Conservation (phyloP, 2,797 vertebrate species). For the Picus viridis region DNA sequence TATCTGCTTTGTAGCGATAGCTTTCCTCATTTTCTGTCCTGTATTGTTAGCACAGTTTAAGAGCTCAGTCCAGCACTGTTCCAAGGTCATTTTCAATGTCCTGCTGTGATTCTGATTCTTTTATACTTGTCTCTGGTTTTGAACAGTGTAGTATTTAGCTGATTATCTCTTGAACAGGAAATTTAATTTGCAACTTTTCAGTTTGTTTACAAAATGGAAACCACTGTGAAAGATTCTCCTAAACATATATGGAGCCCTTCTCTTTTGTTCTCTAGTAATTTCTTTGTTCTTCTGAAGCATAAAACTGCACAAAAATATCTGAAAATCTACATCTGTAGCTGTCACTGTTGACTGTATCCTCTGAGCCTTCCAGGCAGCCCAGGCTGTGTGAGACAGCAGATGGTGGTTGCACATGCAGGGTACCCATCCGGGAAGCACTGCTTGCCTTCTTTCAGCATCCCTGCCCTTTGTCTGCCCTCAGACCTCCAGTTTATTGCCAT, state of each 20-base stretch:
- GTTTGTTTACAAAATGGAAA: slow-evolving; percentile 34
- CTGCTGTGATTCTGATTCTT: slow-evolving; percentile 68
- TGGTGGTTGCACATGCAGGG: neutral
- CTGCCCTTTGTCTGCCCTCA: neutral
- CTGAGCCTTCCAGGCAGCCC: neutral
- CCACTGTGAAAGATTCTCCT: slow-evolving; percentile 21
- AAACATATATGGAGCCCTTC: slow-evolving; percentile 13
- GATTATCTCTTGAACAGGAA: slow-evolving; percentile 62
- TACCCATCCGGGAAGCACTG: neutral
- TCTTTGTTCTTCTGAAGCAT: neutral
- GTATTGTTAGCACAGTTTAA: slow-evolving; percentile 35
- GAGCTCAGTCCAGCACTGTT: slow-evolving; percentile 54
- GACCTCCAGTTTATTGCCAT: neutral
- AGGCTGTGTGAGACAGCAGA: neutral
- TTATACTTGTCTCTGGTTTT: slow-evolving; percentile 65
- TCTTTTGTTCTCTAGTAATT: slow-evolving; percentile 21
- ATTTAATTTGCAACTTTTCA: slow-evolving; percentile 72
- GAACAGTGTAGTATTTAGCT: slow-evolving; percentile 64
- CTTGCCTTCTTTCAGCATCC: neutral
- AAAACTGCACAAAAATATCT: neutral
- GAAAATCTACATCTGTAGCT: neutral
- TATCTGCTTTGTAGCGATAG: slow-evolving; percentile 45
- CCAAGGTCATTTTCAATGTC: slow-evolving; percentile 74
- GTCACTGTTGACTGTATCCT: neutral
- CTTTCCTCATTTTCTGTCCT: slow-evolving; percentile 30